Percentiles rank a stretch among this genome's conserved stretches.
phyloP scores from a whole-genome alignment of 2,888 invertebrate genomes.

The Anaspis maculata region DNA sequence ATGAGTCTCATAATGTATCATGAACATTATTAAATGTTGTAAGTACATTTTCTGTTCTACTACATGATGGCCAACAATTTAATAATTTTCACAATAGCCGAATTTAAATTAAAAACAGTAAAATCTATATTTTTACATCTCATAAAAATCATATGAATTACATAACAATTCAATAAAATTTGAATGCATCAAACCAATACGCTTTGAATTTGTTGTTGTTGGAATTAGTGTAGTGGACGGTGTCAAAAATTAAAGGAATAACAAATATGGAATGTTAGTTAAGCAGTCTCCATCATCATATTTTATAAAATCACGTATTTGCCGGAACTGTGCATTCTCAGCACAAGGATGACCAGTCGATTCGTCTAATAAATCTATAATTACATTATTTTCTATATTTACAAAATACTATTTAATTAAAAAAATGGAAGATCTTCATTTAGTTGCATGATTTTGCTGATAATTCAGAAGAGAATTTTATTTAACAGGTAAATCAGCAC shows the following conservation, averaged over 20 bases:
- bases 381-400: conserved; percentile 1
- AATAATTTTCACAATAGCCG: conserved; percentile 9
- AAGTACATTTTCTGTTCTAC: conserved; percentile 8
- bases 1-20: conserved; percentile 11
- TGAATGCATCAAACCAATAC: too few relatives aligned
- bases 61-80: conserved; percentile 3
- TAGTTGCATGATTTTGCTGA: neutral
- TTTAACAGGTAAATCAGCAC: conserved; percentile 13
- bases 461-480: neutral
- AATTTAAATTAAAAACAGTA: conserved; percentile 7
- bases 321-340: too few relatives aligned
- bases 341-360: too few relatives aligned
- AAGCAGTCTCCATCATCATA: conserved; percentile 24
- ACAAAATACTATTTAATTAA: conserved; percentile 12
- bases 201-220: too few relatives aligned
- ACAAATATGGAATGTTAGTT: conserved; percentile 24
- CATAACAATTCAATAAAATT: conserved; percentile 35
- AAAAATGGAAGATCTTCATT: conserved; percentile 22
- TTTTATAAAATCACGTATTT: conserved; percentile 5
- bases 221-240: conserved; percentile 27
- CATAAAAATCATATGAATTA: conserved; percentile 32
- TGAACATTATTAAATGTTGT: conserved; percentile 10
- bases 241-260: conserved; percentile 14
- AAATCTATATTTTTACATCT: conserved; percentile 19
- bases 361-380: too few relatives aligned